phyloP scores from a whole-genome alignment of 2,888 invertebrate genomes.

The Nephrotoma guestfalica region DNA sequence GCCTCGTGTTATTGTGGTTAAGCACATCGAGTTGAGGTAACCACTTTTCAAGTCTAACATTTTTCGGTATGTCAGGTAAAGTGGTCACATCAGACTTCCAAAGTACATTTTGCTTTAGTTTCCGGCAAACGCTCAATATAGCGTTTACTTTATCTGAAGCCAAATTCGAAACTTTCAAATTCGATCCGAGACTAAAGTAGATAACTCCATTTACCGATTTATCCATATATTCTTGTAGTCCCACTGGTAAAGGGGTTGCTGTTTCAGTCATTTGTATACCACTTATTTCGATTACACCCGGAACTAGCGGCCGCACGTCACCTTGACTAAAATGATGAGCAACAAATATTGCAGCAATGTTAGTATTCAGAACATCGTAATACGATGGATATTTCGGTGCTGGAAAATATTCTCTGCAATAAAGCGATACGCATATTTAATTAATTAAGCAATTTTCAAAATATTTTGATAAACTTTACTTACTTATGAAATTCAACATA shows the following conservation, averaged over 20 bases:
- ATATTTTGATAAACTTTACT: not conserved
- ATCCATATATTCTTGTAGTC: slow-evolving; percentile 27
- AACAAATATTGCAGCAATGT: slow-evolving; percentile 23
- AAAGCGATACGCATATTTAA: not conserved
- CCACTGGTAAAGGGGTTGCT: slow-evolving; percentile 20
- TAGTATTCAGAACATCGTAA: slow-evolving; percentile 17
- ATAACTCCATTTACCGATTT: slow-evolving; percentile 32
- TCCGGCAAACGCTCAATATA: slow-evolving; percentile 7
- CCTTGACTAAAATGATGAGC: slow-evolving; percentile 27
- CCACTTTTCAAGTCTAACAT: slow-evolving; percentile 31
- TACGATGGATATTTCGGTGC: slow-evolving; percentile 12
- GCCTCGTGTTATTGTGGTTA: slow-evolving; percentile 32
- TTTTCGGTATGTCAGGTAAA: slow-evolving; percentile 22
- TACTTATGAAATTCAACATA: not conserved
- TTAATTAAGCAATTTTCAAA: too few species aligned
- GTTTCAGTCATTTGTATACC: slow-evolving; percentile 28
- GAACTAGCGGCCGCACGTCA: slow-evolving; percentile 26
- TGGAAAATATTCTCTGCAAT: not conserved
- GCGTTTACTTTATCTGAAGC: slow-evolving; percentile 12
- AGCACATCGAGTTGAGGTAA: slow-evolving; percentile 33
- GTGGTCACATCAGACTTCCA: slow-evolving; percentile 14
- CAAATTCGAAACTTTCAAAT: slow-evolving; percentile 21
- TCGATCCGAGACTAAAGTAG: slow-evolving; percentile 35
- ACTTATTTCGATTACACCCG: slow-evolving; percentile 32
- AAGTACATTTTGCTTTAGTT: slow-evolving; percentile 11